Evolutionary conservation across 2,888 invertebrate genomes (phyloP).

Genomic region (Eulithis prunata): DNA sequence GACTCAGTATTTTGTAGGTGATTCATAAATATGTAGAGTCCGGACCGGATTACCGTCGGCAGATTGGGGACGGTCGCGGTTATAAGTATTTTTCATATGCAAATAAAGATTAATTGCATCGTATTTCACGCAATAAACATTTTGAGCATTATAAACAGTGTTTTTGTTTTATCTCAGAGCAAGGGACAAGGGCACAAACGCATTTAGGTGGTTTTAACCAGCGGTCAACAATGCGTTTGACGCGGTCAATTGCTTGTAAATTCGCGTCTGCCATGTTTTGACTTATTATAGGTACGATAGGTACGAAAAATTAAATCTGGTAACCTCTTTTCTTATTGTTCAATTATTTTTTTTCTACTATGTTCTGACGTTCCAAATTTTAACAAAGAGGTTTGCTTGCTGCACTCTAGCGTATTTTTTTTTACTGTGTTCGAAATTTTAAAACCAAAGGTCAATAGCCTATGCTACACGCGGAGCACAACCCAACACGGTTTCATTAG

Average conservation of each 20-base stretch:
- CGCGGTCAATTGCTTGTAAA: too few relatives aligned
- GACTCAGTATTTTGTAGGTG: slow-evolving; percentile 5
- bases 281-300: too few relatives aligned
- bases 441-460: slow-evolving; percentile 2
- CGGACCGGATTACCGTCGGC: slow-evolving; percentile 25
- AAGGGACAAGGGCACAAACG: slow-evolving; percentile 27
- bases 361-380: too few relatives aligned
- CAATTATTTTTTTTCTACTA: too few relatives aligned
- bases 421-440: not conserved
- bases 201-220: too few relatives aligned
- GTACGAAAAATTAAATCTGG: too few relatives aligned
- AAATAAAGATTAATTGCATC: slow-evolving; percentile 37
- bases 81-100: slow-evolving; percentile 38
- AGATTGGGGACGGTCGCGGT: slow-evolving; percentile 22
- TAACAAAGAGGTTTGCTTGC: too few relatives aligned
- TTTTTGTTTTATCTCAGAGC: slow-evolving; percentile 38
- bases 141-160: slow-evolving; percentile 14
- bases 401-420: not conserved
- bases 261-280: too few relatives aligned
- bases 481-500: slow-evolving; percentile 29
- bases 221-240: too few relatives aligned
- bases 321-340: too few relatives aligned
- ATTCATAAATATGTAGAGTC: slow-evolving; percentile 34
- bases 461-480: slow-evolving; percentile 22
- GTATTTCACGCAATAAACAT: slow-evolving; percentile 36